Evolutionary conservation across 2,113 vertebrate genomes (phyloP).

Genomic region (Ammodytes dubius): DNA sequence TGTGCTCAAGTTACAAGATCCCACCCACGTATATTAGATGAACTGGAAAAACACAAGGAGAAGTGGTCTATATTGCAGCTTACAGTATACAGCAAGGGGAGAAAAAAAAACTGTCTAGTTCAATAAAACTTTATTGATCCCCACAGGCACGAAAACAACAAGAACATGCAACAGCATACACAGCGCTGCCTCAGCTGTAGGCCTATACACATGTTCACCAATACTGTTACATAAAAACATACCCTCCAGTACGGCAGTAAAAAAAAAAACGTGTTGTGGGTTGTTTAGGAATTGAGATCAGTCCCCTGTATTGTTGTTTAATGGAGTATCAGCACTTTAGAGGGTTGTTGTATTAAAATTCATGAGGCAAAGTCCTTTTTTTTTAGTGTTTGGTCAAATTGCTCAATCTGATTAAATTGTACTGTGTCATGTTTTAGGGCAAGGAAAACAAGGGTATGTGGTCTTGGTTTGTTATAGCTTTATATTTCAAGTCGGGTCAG

Average conservation of each 20-base stretch:
- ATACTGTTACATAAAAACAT: constrained; percentile 26
- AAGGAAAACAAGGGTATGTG: not conserved
- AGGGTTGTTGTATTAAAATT: constrained; percentile 22
- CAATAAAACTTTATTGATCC: constrained; percentile 42
- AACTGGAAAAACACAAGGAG: not conserved
- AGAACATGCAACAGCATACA: constrained; percentile 11
- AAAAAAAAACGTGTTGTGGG: constrained; percentile 34
- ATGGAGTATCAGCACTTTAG: constrained; percentile 34
- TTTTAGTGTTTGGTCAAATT: constrained; percentile 22
- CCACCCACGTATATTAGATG: not conserved
- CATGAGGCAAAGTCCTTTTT: constrained; percentile 15
- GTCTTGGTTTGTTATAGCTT: not conserved
- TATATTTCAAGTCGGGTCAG: not conserved
- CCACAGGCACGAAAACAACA: constrained; percentile 30
- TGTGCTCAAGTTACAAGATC: not conserved
- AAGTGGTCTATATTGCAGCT: not conserved
- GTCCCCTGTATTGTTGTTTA: constrained; percentile 39
- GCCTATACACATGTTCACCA: constrained; percentile 1
- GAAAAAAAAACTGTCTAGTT: constrained; percentile 25
- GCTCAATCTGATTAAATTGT: constrained; percentile 20
- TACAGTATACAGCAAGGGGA: not conserved
- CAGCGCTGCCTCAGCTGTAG: constrained; percentile 18
- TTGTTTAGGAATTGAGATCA: constrained; percentile 30
- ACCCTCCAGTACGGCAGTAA: constrained; percentile 41
- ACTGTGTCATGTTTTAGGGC: not conserved